Conservation (phyloP, 2,113 vertebrate species). For the Glareola pratincola region DNA sequence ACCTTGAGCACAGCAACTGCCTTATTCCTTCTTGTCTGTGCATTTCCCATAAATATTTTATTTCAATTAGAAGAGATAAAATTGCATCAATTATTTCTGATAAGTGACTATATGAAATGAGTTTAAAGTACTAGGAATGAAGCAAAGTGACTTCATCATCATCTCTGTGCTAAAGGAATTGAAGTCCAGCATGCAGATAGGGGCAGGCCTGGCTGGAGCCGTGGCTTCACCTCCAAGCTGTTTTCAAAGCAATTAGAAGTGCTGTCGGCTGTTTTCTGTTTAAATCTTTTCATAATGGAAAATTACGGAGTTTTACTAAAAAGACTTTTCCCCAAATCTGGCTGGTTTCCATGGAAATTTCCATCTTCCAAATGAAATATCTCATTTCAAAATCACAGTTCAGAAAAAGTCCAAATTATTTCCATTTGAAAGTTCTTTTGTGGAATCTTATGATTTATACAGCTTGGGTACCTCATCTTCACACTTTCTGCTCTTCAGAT, state of each 20-base stretch:
- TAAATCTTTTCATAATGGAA: not conserved
- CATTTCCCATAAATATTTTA: not conserved
- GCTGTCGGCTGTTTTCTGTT: not conserved
- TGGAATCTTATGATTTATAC: not conserved
- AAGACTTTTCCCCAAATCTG: not conserved
- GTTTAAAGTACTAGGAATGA: not conserved
- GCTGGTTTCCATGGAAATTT: not conserved
- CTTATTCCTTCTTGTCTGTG: not conserved
- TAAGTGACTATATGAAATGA: not conserved
- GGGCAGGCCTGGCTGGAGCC: not conserved
- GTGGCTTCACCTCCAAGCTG: not conserved
- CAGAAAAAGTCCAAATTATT: not conserved
- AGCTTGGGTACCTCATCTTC: not conserved
- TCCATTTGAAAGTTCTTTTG: not conserved
- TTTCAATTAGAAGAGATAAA: not conserved
- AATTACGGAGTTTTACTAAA: not conserved
- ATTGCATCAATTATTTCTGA: not conserved
- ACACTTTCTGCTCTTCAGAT: not conserved
- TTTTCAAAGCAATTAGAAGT: not conserved
- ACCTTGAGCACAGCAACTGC: not conserved
- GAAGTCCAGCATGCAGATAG: not conserved
- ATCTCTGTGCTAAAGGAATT: not conserved
- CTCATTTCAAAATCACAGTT: not conserved
- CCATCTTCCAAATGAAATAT: not conserved
- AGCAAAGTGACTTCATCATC: not conserved